Percentiles rank a stretch among this genome's conserved stretches.
Evolutionary conservation across 2,797 vertebrate genomes (phyloP).

Genomic region (Setipinna tenuifilis): DNA sequence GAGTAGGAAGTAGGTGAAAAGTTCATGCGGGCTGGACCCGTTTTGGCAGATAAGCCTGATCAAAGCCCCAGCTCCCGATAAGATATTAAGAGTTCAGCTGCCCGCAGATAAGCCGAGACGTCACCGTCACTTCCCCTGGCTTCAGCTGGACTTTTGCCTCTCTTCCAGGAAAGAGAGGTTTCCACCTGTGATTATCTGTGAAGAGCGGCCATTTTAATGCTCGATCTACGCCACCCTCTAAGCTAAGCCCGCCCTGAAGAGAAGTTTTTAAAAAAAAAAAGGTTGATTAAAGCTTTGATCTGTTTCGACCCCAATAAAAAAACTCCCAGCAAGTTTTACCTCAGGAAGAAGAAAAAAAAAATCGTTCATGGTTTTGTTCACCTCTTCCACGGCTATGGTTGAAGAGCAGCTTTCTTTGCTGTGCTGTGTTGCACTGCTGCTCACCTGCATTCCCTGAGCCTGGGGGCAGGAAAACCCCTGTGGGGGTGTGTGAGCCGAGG

Average conservation of each 20-base stretch:
- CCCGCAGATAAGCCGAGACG: constrained; percentile 37
- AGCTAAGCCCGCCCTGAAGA: background rate
- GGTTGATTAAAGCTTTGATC: background rate
- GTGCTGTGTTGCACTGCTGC: background rate
- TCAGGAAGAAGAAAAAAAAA: too few species aligned
- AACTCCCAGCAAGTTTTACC: too few species aligned
- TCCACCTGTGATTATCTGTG: constrained; percentile 19
- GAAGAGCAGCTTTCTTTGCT: background rate
- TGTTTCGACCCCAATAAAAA: too few species aligned
- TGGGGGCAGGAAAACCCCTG: background rate
- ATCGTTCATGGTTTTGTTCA: too few species aligned
- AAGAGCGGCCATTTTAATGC: background rate
- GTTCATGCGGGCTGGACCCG: constrained; percentile 39
- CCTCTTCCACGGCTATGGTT: too few species aligned
- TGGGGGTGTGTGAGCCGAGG: background rate
- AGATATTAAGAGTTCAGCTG: constrained; percentile 42
- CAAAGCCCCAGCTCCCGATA: constrained; percentile 44
- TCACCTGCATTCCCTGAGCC: constrained; percentile 4
- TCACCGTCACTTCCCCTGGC: constrained; percentile 39
- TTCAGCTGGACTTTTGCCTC: constrained; percentile 43
- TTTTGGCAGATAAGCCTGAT: constrained; percentile 43
- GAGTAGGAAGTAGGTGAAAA: constrained; percentile 33
- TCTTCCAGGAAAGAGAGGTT: constrained; percentile 23
- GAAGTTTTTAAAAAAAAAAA: background rate
- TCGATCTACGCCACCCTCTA: background rate